Evolutionary conservation across 2,113 vertebrate genomes (phyloP), one percentile per base, ranked within the genome.

Genomic region (Orientallactaga bullata): DNA sequence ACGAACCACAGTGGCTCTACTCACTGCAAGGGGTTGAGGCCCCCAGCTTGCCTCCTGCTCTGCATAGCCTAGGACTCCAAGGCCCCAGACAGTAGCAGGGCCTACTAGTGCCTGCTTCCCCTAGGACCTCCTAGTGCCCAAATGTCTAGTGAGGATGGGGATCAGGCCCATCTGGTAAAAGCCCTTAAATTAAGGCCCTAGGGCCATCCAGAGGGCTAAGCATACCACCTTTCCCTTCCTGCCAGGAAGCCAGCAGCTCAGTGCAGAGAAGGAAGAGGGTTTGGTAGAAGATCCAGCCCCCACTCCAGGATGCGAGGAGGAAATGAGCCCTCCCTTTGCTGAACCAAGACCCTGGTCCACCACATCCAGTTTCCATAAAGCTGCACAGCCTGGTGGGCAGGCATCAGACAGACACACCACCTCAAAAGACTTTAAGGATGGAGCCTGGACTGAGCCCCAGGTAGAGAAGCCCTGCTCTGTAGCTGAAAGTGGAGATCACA

Each of bases 341-440:
- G 65, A 84, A 74, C 47, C 2, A 26, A 26, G 23, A 55, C 12
- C 20, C 1, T 24, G 0, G 5, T 2, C 21, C 20, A 5, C 5
- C 55, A 74, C 51, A 60, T 5, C 35, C 68, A 73, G 26, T n/a
- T 32, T 81, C 5, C 47, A 30, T 32, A 9, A 81, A 74, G 82
- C 65, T 2, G 7, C 12, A 2, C 37, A 39, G 74, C 26, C 91
- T 42, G 51, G 69, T 35, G 26, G 86, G 58, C 20, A 85, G 83
- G 68, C 16, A 3, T 11, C 10, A 63, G 72, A 47, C 17, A 58
- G 63, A 18, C 35, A 17, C 63, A 55, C 73, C 72, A 65, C 72
- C 10, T 3, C n/a, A 26, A 78, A 74, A 61, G 18, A 10, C 35
- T 12, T 2, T 1, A 16, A 11, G 55, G 55, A 16, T 55, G 30